Conservation (phyloP, 2,888 invertebrate species). For the Endotricha flammealis region DNA sequence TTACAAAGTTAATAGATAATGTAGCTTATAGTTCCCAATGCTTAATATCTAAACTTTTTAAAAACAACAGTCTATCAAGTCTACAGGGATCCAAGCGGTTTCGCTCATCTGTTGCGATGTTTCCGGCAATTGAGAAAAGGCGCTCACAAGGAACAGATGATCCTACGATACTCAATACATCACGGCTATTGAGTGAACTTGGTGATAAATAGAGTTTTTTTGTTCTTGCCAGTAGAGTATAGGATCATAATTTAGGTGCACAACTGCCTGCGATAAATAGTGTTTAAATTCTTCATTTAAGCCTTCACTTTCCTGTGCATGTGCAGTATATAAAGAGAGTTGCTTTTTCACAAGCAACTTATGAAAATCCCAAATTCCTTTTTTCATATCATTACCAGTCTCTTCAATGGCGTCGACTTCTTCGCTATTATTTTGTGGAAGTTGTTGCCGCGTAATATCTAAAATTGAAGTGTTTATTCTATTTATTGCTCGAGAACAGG, state of each 20-base stretch:
- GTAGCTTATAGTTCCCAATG: slow-evolving; percentile 4
- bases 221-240: slow-evolving; percentile 33
- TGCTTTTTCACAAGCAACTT: slow-evolving; percentile 26
- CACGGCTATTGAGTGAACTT: slow-evolving; percentile 27
- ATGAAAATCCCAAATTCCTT: slow-evolving; percentile 24
- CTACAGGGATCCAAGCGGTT: slow-evolving; percentile 23
- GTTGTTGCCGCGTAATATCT: slow-evolving; percentile 22
- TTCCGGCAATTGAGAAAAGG: slow-evolving; percentile 23
- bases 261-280: slow-evolving; percentile 34
- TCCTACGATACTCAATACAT: slow-evolving; percentile 24
- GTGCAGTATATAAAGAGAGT: slow-evolving; percentile 21
- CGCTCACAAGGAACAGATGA: slow-evolving; percentile 25
- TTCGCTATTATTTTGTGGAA: slow-evolving; percentile 25
- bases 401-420: slow-evolving; percentile 20
- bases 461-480: slow-evolving; percentile 25
- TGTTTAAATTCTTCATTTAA: slow-evolving; percentile 31
- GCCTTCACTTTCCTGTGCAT: slow-evolving; percentile 24
- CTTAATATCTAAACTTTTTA: slow-evolving; percentile 14
- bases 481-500: slow-evolving; percentile 23
- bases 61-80: slow-evolving; percentile 23
- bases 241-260: slow-evolving; percentile 31
- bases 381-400: slow-evolving; percentile 20
- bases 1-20: too few relatives aligned
- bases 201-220: slow-evolving; percentile 29
- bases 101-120: slow-evolving; percentile 24